phyloP scores from a whole-genome alignment of 1,140 invertebrate genomes.

The Stegodyphus dumicola region DNA sequence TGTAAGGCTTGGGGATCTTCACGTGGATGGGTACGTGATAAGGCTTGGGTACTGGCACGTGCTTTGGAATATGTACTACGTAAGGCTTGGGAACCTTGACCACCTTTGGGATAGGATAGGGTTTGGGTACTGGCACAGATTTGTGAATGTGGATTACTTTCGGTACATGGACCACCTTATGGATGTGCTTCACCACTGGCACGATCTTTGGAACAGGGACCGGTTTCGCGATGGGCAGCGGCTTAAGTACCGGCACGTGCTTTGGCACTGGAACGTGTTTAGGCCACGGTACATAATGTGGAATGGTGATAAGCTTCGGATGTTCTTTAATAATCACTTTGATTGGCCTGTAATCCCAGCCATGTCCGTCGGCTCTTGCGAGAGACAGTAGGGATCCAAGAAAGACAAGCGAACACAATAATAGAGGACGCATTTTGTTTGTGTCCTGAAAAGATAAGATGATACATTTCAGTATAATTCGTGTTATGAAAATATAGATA shows the following conservation, averaged over 20 bases:
- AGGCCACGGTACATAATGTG: constrained; percentile 65
- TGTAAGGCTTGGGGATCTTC: constrained; percentile 53
- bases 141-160: constrained; percentile 65
- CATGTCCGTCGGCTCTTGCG: constrained; percentile 1
- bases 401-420: not conserved
- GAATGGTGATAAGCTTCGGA: constrained; percentile 63
- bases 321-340: constrained; percentile 59
- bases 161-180: constrained; percentile 53
- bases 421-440: not conserved
- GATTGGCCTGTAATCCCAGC: constrained; percentile 57
- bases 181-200: constrained; percentile 45
- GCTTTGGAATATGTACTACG: constrained; percentile 64
- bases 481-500: too few species aligned
- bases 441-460: not conserved
- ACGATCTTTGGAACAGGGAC: constrained; percentile 61
- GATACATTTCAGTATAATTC: too few species aligned
- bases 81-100: constrained; percentile 62
- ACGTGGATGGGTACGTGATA: constrained; percentile 64
- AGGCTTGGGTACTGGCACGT: constrained; percentile 64
- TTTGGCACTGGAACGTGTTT: constrained; percentile 64
- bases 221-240: constrained; percentile 64
- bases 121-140: constrained; percentile 65
- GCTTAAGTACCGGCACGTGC: constrained; percentile 62
- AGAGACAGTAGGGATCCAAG: not conserved
- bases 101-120: constrained; percentile 62